Evolutionary conservation across 2,113 vertebrate genomes (phyloP).

Genomic region (Oophaga pumilio): DNA sequence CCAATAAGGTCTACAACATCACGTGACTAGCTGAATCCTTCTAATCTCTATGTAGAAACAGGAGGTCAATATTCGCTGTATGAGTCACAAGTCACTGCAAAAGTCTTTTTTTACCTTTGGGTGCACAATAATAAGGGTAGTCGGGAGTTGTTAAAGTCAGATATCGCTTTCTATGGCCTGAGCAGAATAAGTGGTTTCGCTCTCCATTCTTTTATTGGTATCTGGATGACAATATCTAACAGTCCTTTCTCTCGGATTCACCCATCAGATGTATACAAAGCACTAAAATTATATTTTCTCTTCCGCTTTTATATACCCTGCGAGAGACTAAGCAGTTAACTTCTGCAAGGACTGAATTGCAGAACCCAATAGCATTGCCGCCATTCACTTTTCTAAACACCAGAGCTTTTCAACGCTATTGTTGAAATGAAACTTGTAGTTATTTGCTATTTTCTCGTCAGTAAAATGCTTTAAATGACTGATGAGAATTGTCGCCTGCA

Average conservation of each 20-base stretch:
- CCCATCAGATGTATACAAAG: not conserved
- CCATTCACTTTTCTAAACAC: slow-evolving; percentile 4
- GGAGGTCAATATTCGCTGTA: too few species aligned
- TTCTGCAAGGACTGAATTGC: not conserved
- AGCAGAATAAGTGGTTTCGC: too few species aligned
- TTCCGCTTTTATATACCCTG: not conserved
- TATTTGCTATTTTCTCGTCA: slow-evolving; percentile 57
- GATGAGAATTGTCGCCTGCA: slow-evolving; percentile 50
- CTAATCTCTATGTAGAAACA: too few species aligned
- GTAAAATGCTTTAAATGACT: slow-evolving; percentile 54
- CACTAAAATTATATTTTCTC: not conserved
- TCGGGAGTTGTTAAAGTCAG: too few species aligned
- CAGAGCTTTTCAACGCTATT: slow-evolving; percentile 20
- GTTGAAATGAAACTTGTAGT: slow-evolving; percentile 49
- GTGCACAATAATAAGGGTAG: too few species aligned
- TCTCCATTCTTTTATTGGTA: not conserved
- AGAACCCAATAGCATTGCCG: not conserved
- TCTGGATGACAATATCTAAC: not conserved
- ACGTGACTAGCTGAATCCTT: too few species aligned
- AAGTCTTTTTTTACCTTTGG: too few species aligned
- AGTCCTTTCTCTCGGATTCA: not conserved
- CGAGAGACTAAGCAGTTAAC: slow-evolving; percentile 17
- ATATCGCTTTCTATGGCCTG: too few species aligned
- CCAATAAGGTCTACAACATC: too few species aligned
- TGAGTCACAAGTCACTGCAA: too few species aligned